Base-by-base conservation (phyloP, 1,140 invertebrate genomes). In the Sminthurinus signatus region DNA sequence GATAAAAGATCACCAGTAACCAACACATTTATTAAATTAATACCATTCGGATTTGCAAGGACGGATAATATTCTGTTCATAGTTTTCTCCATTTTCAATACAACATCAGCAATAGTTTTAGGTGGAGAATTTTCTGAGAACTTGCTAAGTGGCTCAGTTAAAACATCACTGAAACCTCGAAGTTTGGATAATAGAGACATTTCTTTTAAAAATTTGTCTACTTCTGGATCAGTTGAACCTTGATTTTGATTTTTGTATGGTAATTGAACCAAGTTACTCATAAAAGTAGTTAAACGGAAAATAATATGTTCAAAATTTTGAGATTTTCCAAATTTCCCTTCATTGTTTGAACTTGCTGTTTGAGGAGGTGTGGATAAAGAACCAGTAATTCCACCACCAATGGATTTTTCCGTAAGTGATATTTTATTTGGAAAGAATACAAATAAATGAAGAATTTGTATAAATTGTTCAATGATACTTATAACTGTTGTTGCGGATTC, bases 1-100 rank as follows among this genome's bases (percentile, higher is more conserved):
- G 71, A 72, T 59, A 68, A 72, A 23, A 67, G 39, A 46, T 72
- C 70, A 67, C 75, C 58, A 76, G 65, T 55, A 75, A 74, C 69
- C 72, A 75, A 36, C 72, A 76, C 75, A 75, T 76, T 56, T 71
- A 76, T 73, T 42, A 36, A 15, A 36, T 36, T 36, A 36, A 8
- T 36, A 36, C 62, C 65, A 51, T 65, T 72, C 15, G 67, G 70
- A 56, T 72, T 82, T 57, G 84, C 87, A 46, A 89, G 78, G 52
- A 85, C 86, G 73, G 81, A 84, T 75, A 92, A 82, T 65, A 93
- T 81, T 64, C 86, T 83, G 73, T 87, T 85, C 85, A 94, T 91
- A 1, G 89, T 90, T 0, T 83, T 81, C 62, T 85, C 82, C 71
- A 89, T 83, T 74, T 88, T 85, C 27, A 90, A 71, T 10, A 89